Percentiles rank a stretch among this genome's conserved stretches.
Conservation (phyloP, 1,140 invertebrate genomes). For the Conus ventricosus region DNA sequence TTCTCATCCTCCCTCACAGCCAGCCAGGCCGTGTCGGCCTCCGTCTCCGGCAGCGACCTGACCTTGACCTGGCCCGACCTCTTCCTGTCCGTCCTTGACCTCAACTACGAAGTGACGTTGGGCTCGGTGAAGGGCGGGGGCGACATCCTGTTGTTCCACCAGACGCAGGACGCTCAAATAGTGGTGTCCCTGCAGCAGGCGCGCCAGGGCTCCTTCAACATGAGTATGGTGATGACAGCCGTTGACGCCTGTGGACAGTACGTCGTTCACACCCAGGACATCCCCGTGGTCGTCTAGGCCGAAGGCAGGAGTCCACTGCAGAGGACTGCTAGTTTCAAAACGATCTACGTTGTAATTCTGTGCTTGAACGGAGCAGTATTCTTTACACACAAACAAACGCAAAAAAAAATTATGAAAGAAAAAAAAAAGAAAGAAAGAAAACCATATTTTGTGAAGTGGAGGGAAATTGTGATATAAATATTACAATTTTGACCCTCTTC, state of each 20-base stretch:
- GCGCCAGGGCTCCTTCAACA: neutral
- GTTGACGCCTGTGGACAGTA: constrained; percentile 18
- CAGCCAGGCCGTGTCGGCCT: neutral
- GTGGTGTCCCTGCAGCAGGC: constrained; percentile 30
- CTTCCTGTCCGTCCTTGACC: constrained; percentile 36
- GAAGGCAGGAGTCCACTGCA: neutral
- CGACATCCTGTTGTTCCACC: constrained; percentile 49
- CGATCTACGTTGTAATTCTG: neutral
- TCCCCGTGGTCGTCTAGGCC: neutral
- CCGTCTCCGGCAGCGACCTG: neutral
- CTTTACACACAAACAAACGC: no score
- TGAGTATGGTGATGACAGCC: neutral
- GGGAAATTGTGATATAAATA: no score
- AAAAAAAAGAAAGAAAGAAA: no score
- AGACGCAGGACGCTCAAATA: constrained; percentile 36
- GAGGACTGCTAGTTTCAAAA: neutral
- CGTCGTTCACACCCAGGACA: neutral
- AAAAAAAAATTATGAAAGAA: no score
- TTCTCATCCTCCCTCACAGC: neutral
- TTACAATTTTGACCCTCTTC: no score
- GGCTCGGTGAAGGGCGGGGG: constrained; percentile 41
- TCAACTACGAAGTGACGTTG: constrained; percentile 46
- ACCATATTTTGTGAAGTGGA: no score
- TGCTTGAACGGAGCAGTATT: no score
- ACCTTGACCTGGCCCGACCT: constrained; percentile 42